Evolutionary conservation across 2,797 vertebrate species (phyloP).

Genomic region (Helostoma temminkii): DNA sequence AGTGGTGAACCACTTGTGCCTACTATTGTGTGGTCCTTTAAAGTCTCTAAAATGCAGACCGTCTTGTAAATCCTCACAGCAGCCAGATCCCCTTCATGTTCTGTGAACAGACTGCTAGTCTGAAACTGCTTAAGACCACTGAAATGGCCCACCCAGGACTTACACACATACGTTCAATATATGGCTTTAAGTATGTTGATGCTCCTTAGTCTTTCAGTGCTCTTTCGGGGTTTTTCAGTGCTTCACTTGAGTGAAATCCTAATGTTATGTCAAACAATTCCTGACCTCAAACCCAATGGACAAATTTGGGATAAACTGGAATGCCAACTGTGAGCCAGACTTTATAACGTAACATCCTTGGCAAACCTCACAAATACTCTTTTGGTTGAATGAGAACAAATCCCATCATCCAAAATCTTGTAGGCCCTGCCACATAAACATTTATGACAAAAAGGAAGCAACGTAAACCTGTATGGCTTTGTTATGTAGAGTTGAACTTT

Average conservation of each 20-base stretch:
- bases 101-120: conserved; percentile 32
- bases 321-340: neutral
- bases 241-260: neutral
- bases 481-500: neutral
- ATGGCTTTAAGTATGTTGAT: conserved; percentile 1
- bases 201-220: neutral
- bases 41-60: conserved; percentile 37
- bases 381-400: neutral
- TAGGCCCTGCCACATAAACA: too few relatives aligned
- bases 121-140: conserved; percentile 45
- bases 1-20: conserved; percentile 33
- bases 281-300: neutral
- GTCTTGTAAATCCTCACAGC: conserved; percentile 46
- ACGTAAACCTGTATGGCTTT: neutral
- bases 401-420: neutral
- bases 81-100: conserved; percentile 37
- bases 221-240: neutral
- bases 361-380: neutral
- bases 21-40: conserved; percentile 15
- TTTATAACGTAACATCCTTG: neutral
- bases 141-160: conserved; percentile 38
- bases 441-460: neutral
- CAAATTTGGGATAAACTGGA: conserved; percentile 1
- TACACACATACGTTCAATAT: neutral
- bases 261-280: neutral